Percentiles rank a stretch among this genome's conserved stretches.
phyloP scores from a whole-genome alignment of 2,888 invertebrate species.

The Drymonia ruficornis region DNA sequence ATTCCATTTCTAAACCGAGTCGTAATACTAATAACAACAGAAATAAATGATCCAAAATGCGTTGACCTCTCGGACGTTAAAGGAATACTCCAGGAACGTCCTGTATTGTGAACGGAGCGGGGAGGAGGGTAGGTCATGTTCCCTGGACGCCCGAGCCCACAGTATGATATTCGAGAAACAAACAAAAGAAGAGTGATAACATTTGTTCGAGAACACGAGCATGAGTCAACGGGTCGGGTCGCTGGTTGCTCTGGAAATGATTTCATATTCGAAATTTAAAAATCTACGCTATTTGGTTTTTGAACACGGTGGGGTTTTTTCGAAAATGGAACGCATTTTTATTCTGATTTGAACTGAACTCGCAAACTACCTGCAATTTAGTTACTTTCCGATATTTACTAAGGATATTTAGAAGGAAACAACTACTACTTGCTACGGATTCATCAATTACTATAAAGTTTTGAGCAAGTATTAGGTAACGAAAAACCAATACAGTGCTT shows the following conservation, averaged over 20 bases:
- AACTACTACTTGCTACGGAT: no score
- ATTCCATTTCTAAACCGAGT: constrained; percentile 50
- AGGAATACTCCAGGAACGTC: constrained; percentile 22
- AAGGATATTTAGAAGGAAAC: no score
- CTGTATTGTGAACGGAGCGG: constrained; percentile 15
- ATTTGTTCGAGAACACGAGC: constrained; percentile 76
- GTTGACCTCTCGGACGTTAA: constrained; percentile 38
- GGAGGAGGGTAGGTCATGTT: constrained; percentile 39
- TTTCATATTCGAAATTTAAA: constrained; percentile 57
- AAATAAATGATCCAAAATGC: constrained; percentile 53
- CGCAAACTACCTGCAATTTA: no score
- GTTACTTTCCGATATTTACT: no score
- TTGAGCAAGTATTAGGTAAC: no score
- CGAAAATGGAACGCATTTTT: neutral
- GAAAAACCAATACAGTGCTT: neutral
- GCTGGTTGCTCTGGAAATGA: constrained; percentile 49
- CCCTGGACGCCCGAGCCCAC: constrained; percentile 49
- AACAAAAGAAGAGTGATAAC: constrained; percentile 82
- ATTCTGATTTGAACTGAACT: neutral
- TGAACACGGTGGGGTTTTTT: neutral
- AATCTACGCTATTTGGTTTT: constrained; percentile 10
- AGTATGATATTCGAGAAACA: constrained; percentile 77
- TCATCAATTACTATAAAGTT: neutral
- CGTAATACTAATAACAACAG: constrained; percentile 55
- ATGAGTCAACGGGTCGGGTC: constrained; percentile 71